Evolutionary conservation across 2,888 invertebrate species (phyloP), one percentile per base, ranked within the genome.

Genomic region (Eretmocerus hayati): DNA sequence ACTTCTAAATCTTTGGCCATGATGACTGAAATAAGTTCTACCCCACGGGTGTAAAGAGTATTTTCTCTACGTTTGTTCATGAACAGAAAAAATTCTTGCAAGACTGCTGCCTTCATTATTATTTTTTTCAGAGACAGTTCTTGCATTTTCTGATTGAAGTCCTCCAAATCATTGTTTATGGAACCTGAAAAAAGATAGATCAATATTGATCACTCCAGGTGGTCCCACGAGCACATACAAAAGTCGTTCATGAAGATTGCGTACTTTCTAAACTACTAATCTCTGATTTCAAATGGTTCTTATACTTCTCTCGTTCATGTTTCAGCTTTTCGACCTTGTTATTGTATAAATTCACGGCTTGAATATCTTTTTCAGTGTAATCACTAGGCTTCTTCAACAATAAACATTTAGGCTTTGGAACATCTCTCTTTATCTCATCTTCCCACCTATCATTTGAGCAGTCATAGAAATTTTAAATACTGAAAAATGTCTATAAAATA

Each of bases 381-480:
- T 83, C 79, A 48, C 78, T 80, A 1, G 85, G 83, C 11, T 79
- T 74, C 68, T 88, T 88, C 2, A 11, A 42, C 13, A 46, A 19
- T 11, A 68, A 33, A 30, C 88, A 90, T 51, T 79, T 77, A 2
- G 92, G 91, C 63, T 77, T 72, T 0, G 85, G 83, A 36, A 90
- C 79, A 13, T 86, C 85, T 67, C 87, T 90, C 69, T 88, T 89
- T 56, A 92, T 81, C 72, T 90, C 88, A 67, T 92, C 91, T 65
- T 92, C 90, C 84, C 89, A 89, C 51, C 86, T 79, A 53, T 79
- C 71, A 47, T 32, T 22, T 2, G 9, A 20, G n/a, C 11, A 9
- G 6, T 21, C 13, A n/a, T 21, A 4, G n/a, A 37, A 31, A 11
- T 39, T 23, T 5, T 15, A 3, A 22, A 39, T 9, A 15, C 2